These are phyloP conservation scores for Anniella stebbinsi DNA, from an alignment of 2,797 vertebrate genomes.

Conservation along the genomic window DNA sequence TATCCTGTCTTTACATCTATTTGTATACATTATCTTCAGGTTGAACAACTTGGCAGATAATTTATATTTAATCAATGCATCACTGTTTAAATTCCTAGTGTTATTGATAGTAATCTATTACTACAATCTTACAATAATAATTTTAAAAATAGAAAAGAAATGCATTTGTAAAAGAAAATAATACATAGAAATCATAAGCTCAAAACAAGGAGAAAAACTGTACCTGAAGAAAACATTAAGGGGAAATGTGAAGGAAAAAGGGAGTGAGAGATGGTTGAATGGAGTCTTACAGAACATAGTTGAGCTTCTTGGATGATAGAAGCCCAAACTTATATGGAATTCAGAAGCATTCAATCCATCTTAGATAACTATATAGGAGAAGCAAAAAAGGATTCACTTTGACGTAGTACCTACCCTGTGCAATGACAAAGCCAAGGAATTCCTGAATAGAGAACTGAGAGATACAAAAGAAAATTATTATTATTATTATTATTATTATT, in stretches of 20 bases:
- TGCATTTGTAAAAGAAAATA: background rate
- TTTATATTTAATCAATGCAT: background rate
- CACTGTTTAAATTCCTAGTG: background rate
- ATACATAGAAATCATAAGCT: background rate
- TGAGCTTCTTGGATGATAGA: conserved; percentile 40
- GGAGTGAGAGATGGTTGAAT: background rate
- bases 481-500: background rate
- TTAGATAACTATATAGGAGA: background rate
- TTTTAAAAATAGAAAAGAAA: background rate
- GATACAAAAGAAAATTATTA: conserved; percentile 35
- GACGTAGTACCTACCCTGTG: conserved; percentile 80
- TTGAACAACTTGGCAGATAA: background rate
- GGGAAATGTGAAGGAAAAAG: conserved; percentile 34
- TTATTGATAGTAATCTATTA: conserved; percentile 8
- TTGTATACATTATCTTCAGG: background rate
- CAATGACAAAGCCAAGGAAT: conserved; percentile 82
- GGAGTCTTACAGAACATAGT: conserved; percentile 9
- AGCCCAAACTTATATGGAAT: background rate
- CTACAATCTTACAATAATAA: background rate
- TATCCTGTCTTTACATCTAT: background rate
- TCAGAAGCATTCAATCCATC: background rate
- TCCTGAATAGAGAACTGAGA: conserved; percentile 87
- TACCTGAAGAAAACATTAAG: background rate
- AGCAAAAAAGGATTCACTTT: background rate
- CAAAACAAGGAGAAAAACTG: background rate